Evolutionary conservation across 2,113 vertebrate genomes (phyloP).

Genomic region (Strix aluco): DNA sequence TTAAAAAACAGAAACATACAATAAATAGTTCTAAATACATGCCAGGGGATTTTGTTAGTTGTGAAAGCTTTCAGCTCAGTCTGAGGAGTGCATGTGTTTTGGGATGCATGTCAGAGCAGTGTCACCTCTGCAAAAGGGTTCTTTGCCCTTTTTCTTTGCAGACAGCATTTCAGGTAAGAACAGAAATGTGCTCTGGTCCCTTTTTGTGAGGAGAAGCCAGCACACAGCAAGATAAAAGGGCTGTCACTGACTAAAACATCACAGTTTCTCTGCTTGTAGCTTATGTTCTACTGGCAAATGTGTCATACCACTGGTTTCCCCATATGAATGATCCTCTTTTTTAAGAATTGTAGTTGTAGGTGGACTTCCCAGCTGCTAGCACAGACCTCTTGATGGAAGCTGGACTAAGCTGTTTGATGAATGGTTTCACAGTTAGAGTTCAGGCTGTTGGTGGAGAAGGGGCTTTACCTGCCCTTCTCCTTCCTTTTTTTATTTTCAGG

Average conservation of each 20-base stretch:
- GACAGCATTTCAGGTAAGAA: background rate
- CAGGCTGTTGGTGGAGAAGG: background rate
- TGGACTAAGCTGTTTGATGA: background rate
- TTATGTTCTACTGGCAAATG: background rate
- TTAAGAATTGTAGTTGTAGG: background rate
- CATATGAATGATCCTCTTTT: accelerated
- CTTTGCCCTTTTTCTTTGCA: background rate
- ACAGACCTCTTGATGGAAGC: background rate
- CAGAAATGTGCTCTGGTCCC: background rate
- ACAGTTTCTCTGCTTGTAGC: background rate
- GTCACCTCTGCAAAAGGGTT: background rate
- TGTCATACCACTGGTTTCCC: background rate
- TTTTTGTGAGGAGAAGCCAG: background rate
- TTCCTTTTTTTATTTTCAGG: background rate
- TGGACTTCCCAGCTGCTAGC: background rate
- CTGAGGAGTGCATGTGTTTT: background rate
- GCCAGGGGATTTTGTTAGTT: background rate
- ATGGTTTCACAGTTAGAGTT: background rate
- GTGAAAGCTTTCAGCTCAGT: background rate
- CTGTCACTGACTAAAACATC: background rate
- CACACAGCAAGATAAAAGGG: background rate
- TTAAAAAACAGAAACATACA: background rate
- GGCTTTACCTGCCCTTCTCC: background rate
- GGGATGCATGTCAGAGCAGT: background rate
- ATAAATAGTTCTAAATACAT: background rate